Percentiles rank a stretch among this genome's conserved stretches.
Conservation (phyloP, 1,140 invertebrate genomes). For the Drosophila kikkawai region DNA sequence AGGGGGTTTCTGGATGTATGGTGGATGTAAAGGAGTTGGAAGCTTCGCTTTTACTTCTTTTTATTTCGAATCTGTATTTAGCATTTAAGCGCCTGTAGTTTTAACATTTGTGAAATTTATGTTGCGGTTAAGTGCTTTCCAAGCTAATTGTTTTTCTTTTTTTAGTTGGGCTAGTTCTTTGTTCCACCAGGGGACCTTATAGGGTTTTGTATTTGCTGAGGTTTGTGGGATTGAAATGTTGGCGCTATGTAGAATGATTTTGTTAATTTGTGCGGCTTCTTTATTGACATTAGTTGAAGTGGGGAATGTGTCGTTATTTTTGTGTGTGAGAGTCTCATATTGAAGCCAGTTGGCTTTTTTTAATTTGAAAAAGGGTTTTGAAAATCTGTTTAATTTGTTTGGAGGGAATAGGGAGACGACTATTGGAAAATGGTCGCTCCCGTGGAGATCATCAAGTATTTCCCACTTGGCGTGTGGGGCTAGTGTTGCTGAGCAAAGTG, state of each 20-base stretch:
- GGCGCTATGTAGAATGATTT: slow-evolving; percentile 15
- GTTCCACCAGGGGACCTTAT: slow-evolving; percentile 12
- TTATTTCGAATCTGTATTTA: too few relatives aligned
- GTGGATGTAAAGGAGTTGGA: slow-evolving; percentile 11
- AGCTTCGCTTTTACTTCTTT: neutral
- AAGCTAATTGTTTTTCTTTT: slow-evolving; percentile 20
- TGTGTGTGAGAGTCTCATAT: too few relatives aligned
- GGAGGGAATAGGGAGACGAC: neutral
- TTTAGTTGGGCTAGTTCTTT: slow-evolving; percentile 13
- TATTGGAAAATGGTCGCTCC: neutral
- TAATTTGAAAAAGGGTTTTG: slow-evolving; percentile 7
- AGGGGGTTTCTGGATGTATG: neutral
- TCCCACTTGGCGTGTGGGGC: neutral
- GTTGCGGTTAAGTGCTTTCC: slow-evolving; percentile 4
- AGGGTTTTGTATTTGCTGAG: slow-evolving; percentile 3
- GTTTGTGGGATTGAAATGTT: slow-evolving; percentile 30
- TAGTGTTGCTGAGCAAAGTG: too few relatives aligned
- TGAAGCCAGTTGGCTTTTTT: slow-evolving; percentile 21
- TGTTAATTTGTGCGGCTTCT: slow-evolving; percentile 17
- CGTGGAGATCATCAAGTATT: neutral
- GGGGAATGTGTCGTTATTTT: slow-evolving; percentile 1
- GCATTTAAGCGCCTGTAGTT: too few relatives aligned
- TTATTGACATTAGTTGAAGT: slow-evolving; percentile 9
- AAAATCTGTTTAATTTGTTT: neutral
- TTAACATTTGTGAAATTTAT: neutral